Base-by-base conservation (phyloP, 2,113 vertebrate genomes). In the Progne subis region DNA sequence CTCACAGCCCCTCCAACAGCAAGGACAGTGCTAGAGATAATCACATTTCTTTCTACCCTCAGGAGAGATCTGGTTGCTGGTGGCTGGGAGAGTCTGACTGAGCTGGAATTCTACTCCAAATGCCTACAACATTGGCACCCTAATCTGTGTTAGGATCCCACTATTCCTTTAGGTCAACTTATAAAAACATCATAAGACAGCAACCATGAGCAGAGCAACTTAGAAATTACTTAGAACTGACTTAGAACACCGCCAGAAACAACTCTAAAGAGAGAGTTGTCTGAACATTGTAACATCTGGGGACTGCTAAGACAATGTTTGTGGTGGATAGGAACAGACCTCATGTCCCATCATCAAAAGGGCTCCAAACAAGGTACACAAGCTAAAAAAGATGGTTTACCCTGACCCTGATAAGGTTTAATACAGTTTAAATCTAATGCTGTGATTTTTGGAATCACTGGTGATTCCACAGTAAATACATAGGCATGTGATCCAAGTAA, bases 361-460 rank as follows among this genome's bases (percentile, higher is more conserved):
- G 21, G 75, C 67, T 85, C 29, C 65, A 69, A 95, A 90, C 15
- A 88, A 55, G 20, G 26, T 64, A 83, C 26, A 34, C 50, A 60
- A 43, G 64, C 61, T 84, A 82, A 91, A 92, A 63, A 67, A 59
- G 13, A 34, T 34, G 16, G 5, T 84, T 78, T 89, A n/a, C 11
- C n/a, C 68, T 55, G 26, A 86, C 18, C 15, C n/a, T 59, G 17
- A 46, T 24, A 47, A 93, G 56, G 55, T 74, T n/a, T 89, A 87
- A 68, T 18, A 74, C 18, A 95, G 82, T 82, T 95, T 83, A 92
- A 61, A 74, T 90, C 90, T 75, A 49, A 39, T 87, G 14, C 75
- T 41, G 77, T 52, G 37, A 72, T 55, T 96, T 96, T 31, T 61
- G 81, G 31, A 65, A 61, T 41, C 37, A 34, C 29, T 34, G 32